Evolutionary conservation across 1,140 invertebrate genomes (phyloP).

Genomic region (Drosophila guanche): DNA sequence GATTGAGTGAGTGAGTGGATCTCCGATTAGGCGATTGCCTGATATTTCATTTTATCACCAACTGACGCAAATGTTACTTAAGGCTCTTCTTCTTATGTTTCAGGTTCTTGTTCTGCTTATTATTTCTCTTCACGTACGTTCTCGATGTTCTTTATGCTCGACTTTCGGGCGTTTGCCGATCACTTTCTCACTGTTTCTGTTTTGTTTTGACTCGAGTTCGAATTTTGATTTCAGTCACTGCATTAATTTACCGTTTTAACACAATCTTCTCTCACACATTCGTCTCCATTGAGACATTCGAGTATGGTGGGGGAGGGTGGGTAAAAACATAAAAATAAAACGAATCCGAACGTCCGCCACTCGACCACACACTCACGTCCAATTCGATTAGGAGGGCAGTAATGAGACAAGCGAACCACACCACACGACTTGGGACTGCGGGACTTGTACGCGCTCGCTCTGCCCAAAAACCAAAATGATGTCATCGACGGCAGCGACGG

Average conservation of each 20-base stretch:
- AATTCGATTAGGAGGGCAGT: conserved; percentile 53
- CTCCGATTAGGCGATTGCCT: conserved; percentile 61
- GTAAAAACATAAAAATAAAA: conserved; percentile 10
- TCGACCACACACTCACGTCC: conserved; percentile 41
- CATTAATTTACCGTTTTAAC: conserved; percentile 5
- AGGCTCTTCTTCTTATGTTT: conserved; percentile 24
- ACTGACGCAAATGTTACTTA: conserved; percentile 66
- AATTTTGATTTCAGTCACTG: not conserved
- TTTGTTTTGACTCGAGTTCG: conserved; percentile 2
- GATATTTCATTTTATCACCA: conserved; percentile 43
- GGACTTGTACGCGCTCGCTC: conserved; percentile 47
- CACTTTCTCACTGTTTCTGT: conserved; percentile 6
- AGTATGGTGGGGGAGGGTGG: not conserved
- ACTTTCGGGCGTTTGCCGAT: no score
- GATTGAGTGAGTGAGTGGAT: conserved; percentile 30
- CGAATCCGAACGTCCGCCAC: conserved; percentile 30
- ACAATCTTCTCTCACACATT: not conserved
- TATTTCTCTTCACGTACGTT: no score
- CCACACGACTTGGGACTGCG: conserved; percentile 13
- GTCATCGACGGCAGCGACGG: conserved; percentile 69
- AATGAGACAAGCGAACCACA: conserved; percentile 37
- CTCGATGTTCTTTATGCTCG: no score
- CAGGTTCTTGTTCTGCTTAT: conserved; percentile 1
- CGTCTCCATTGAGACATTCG: no score
- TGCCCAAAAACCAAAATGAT: conserved; percentile 71